Evolutionary conservation across 2,888 invertebrate genomes (phyloP), one percentile per base, ranked within the genome.

Genomic region (Gisinianus flammeolus): DNA sequence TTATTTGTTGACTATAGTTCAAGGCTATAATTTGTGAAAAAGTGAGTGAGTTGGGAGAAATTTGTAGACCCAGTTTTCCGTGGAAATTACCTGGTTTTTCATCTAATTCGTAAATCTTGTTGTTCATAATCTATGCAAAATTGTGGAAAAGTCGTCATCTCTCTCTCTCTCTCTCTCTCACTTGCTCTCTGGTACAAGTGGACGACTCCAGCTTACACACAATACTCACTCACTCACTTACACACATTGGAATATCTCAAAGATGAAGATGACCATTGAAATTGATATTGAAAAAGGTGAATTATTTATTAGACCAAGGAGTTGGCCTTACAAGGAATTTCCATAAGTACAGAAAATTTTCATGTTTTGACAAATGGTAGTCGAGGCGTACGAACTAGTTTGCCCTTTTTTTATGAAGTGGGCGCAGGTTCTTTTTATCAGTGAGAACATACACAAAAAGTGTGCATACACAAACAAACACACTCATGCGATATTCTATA

Each of bases 221-320:
- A 5, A 35, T 12, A 35, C 35, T 8, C 3, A 44, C 2, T 44
- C 44, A 35, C 5, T 5, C 44, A 44, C 44, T n/a, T n/a, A n/a
- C n/a, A n/a, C n/a, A n/a, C n/a, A n/a, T n/a, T n/a, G n/a, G n/a
- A n/a, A n/a, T n/a, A n/a, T n/a, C n/a, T n/a, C 44, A 44, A 2
- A 8, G 5, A 19, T 26, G 28, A 31, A 22, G 8, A 30, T 72
- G 31, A 33, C 35, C 73, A 74, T 74, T 74, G 35, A 64, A 74
- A 74, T 44, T 62, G 73, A 64, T 74, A 62, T 66, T 64, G 28
- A 64, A 28, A 30, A 74, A 12, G 64, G 64, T 74, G 35, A 74
- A 74, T 74, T 74, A 74, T 74, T 74, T 64, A 74, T 64, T 35
- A 64, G 73, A 74, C 64, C 73, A 74, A 44, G 64, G 73, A 58